A percentile compares a stretch with the other conserved stretches of the same genome.
Conservation (phyloP, 30 jellyfish, hydroid and myxozoan species). For the Hydractinia symbiolongicarpus region DNA sequence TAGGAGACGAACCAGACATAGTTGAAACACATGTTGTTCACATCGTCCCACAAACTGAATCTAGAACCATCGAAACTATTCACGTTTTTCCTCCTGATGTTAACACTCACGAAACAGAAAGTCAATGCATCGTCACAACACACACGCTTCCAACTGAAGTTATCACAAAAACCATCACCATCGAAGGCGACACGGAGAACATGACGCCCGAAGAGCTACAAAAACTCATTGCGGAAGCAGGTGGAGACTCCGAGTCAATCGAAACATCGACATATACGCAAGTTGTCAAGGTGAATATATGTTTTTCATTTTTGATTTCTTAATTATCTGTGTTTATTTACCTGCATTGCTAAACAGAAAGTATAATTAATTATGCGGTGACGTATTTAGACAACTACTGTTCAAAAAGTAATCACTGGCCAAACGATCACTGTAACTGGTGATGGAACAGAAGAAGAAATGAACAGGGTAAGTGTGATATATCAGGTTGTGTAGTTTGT, state of each 20-base stretch:
- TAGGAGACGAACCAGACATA: not conserved
- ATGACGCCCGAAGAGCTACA: slow-evolving; percentile 28
- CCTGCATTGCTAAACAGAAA: not conserved
- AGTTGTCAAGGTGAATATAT: not conserved
- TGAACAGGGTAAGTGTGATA: slow-evolving; percentile 6
- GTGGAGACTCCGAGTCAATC: not conserved
- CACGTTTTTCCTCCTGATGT: too few relatives aligned
- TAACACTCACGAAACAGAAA: too few relatives aligned
- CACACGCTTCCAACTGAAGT: slow-evolving; percentile 28
- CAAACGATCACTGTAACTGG: slow-evolving; percentile 26
- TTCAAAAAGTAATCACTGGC: slow-evolving; percentile 15
- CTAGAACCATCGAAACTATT: too few relatives aligned
- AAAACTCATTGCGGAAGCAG: not conserved
- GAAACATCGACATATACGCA: slow-evolving; percentile 4
- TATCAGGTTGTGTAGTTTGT: not conserved
- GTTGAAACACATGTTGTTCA: slow-evolving; percentile 21
- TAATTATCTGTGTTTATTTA: not conserved
- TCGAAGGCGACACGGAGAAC: slow-evolving; percentile 23
- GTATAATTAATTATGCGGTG: not conserved
- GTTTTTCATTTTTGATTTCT: too few relatives aligned
- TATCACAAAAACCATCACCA: slow-evolving; percentile 27
- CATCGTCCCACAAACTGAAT: not conserved
- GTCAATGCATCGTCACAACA: not conserved
- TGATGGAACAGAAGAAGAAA: slow-evolving; percentile 20
- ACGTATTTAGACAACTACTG: slow-evolving; percentile 1